Percentiles rank a stretch among this genome's conserved stretches.
Conservation (phyloP, 2,888 invertebrate genomes). For the Metacarcinus magister region DNA sequence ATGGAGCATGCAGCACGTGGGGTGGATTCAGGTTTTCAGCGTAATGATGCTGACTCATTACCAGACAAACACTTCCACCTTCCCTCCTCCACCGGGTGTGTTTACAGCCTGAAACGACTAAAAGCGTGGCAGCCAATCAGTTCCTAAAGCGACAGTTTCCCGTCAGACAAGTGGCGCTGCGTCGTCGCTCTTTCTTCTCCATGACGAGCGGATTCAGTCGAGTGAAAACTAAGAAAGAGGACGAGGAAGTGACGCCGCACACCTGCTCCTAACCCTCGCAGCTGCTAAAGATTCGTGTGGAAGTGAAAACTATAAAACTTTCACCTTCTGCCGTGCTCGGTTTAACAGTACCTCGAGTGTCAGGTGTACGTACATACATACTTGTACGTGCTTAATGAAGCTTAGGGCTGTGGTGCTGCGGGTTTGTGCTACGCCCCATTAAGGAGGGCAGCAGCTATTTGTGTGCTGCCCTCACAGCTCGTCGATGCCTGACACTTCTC, state of each 20-base stretch:
- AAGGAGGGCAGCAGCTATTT: not conserved
- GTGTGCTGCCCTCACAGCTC: not conserved
- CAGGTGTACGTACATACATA: not conserved
- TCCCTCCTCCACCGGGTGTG: not conserved
- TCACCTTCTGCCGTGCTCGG: not conserved
- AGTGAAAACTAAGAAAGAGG: not conserved
- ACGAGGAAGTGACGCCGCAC: too few relatives aligned
- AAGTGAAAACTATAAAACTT: not conserved
- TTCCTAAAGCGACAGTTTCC: not conserved
- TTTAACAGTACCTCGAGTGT: not conserved
- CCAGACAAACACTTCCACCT: not conserved
- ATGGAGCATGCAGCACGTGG: not conserved
- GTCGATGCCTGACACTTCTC: slow-evolving; percentile 4
- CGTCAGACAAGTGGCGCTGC: not conserved
- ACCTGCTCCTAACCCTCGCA: too few relatives aligned
- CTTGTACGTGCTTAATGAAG: not conserved
- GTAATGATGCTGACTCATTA: not conserved
- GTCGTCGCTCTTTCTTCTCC: not conserved
- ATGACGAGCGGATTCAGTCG: slow-evolving; percentile 13
- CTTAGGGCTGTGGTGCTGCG: not conserved
- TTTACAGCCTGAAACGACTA: not conserved
- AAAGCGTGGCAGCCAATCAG: not conserved
- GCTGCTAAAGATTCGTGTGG: not conserved
- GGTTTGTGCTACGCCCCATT: not conserved
- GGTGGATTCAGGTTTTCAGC: not conserved